phyloP scores from a whole-genome alignment of 2,888 invertebrate species.

The Microplitis deprimator region DNA sequence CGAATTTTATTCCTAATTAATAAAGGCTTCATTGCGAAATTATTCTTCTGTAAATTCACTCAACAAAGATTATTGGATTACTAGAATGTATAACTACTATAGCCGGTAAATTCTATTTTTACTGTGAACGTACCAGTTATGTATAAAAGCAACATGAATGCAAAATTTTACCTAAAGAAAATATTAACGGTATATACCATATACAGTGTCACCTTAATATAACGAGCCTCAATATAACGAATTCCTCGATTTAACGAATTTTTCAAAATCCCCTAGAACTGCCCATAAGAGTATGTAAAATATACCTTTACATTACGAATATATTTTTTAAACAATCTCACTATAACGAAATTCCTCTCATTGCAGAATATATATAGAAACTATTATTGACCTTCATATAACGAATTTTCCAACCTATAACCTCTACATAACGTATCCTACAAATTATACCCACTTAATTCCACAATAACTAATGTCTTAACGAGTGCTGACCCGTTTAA shows the following conservation, averaged over 20 bases:
- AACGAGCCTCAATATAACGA: constrained; percentile 8
- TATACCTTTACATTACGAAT: constrained; percentile 11
- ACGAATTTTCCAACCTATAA: constrained; percentile 7
- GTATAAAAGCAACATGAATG: no score
- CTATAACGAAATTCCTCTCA: neutral
- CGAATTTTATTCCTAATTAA: constrained; percentile 13
- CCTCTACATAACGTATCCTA: constrained; percentile 1
- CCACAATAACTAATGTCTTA: constrained; percentile 13
- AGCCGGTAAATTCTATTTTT: no score
- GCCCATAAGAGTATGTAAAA: neutral
- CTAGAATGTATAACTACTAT: no score
- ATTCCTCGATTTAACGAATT: constrained; percentile 5
- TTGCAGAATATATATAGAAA: constrained; percentile 14
- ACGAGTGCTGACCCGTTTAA: neutral
- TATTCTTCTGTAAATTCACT: no score
- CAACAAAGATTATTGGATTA: no score
- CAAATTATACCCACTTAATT: constrained; percentile 4
- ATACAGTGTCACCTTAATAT: constrained; percentile 6
- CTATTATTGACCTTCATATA: constrained; percentile 6
- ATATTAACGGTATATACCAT: no score
- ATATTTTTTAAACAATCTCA: constrained; percentile 4
- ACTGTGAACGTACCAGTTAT: no score
- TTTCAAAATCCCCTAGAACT: constrained; percentile 11
- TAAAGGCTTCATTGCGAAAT: neutral
- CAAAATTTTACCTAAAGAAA: no score